These are phyloP conservation scores for Eremobia ochroleuca DNA, from an alignment of 2,888 invertebrate genomes.

Conservation along the genomic window DNA sequence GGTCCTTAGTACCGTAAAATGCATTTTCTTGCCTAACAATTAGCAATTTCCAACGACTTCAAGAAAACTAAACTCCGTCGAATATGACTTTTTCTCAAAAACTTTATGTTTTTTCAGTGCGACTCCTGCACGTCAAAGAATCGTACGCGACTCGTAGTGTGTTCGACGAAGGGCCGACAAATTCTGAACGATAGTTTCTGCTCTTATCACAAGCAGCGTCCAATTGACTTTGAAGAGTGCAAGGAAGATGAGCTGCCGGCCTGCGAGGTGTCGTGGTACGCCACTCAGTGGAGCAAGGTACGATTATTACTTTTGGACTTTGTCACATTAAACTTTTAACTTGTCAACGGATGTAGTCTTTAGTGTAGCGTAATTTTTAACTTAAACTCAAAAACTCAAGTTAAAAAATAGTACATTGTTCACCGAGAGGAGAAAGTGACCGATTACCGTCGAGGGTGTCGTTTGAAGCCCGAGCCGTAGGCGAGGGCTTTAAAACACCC, in stretches of 20 bases:
- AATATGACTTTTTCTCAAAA: not conserved
- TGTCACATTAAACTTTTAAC: not conserved
- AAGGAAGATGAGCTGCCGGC: conserved; percentile 88
- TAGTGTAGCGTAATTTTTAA: not conserved
- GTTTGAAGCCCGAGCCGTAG: too few relatives aligned
- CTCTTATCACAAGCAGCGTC: conserved; percentile 91
- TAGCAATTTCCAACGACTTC: not conserved
- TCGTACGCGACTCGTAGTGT: conserved; percentile 94
- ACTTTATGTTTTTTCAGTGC: conserved; percentile 90
- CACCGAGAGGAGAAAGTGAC: too few relatives aligned
- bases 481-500: too few relatives aligned
- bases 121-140: conserved; percentile 94
- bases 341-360: too few relatives aligned
- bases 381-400: too few relatives aligned
- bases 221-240: conserved; percentile 93
- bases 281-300: conserved; percentile 98
- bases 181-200: conserved; percentile 94
- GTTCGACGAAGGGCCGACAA: conserved; percentile 93
- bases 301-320: not conserved
- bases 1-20: not conserved
- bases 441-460: too few relatives aligned
- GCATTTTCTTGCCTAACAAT: not conserved
- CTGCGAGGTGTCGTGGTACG: conserved; percentile 96
- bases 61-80: not conserved
- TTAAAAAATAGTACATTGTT: too few relatives aligned